Evolutionary conservation across 2,888 invertebrate genomes (phyloP).

Genomic region (Pimpla rufipes): DNA sequence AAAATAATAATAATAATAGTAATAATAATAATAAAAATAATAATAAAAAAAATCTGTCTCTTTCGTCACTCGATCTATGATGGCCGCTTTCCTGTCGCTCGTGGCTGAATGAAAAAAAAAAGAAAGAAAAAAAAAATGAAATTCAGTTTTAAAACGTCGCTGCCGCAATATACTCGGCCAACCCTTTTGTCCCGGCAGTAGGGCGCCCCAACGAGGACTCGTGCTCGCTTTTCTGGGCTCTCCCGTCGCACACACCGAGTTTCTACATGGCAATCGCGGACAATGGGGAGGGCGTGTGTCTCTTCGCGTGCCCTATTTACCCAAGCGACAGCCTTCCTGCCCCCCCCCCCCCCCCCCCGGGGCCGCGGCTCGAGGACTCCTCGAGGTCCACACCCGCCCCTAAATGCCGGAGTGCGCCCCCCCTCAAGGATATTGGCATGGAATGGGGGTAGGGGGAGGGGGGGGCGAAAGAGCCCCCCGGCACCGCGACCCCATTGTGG

Average conservation of each 20-base stretch:
- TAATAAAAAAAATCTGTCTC: constrained; percentile 57
- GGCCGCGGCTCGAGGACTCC: constrained; percentile 57
- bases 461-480: too few species aligned
- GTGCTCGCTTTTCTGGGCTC: constrained; percentile 1
- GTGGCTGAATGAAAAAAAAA: constrained; percentile 67
- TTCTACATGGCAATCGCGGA: constrained; percentile 70
- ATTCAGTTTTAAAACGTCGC: constrained; percentile 70
- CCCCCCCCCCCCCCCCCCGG: constrained; percentile 50
- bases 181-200: constrained; percentile 82
- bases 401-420: constrained; percentile 50
- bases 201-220: constrained; percentile 77
- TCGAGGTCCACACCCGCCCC: constrained; percentile 65
- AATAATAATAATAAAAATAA: constrained; percentile 63
- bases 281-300: constrained; percentile 85
- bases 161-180: constrained; percentile 72
- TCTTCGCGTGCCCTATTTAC: constrained; percentile 84
- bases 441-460: too few species aligned
- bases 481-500: constrained; percentile 79
- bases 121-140: too few species aligned
- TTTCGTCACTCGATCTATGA: constrained; percentile 75
- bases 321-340: constrained; percentile 80
- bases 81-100: constrained; percentile 83
- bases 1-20: constrained; percentile 33
- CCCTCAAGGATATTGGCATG: constrained; percentile 63
- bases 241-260: background rate